Percentiles rank a stretch among this genome's conserved stretches.
Conservation (phyloP, 1,140 invertebrate species). For the Papilio dardanus region DNA sequence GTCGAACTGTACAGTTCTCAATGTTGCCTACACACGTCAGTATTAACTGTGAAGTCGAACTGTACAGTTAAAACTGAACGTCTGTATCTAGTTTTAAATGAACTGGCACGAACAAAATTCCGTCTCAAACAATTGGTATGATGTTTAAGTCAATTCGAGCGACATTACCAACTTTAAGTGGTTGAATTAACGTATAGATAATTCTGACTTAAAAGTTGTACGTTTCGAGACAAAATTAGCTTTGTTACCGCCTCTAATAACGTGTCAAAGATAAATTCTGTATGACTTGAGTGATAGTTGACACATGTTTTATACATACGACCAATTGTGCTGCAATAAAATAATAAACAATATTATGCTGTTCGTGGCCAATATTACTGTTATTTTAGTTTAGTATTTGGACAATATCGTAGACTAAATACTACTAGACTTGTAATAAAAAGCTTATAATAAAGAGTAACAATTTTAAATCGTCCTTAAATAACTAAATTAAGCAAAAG, state of each 20-base stretch:
- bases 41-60: too few relatives aligned
- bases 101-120: neutral
- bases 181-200: slow-evolving; percentile 52
- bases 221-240: slow-evolving; percentile 44
- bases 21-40: too few relatives aligned
- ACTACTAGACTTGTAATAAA: too few relatives aligned
- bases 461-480: too few relatives aligned
- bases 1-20: too few relatives aligned
- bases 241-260: slow-evolving; percentile 51
- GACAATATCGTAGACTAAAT: too few relatives aligned
- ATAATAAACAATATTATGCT: neutral
- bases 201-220: slow-evolving; percentile 59
- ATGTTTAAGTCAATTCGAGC: slow-evolving; percentile 12
- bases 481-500: too few relatives aligned
- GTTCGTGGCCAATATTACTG: too few relatives aligned
- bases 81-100: too few relatives aligned
- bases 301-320: slow-evolving; percentile 46
- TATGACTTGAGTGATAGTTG: slow-evolving; percentile 59
- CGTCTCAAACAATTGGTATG: neutral
- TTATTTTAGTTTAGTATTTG: too few relatives aligned
- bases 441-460: too few relatives aligned
- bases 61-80: too few relatives aligned
- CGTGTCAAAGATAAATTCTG: slow-evolving; percentile 66
- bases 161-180: slow-evolving; percentile 38
- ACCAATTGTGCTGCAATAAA: slow-evolving; percentile 40